A percentile compares a stretch with the other conserved stretches of the same genome.
phyloP scores from a whole-genome alignment of 2,113 vertebrate genomes.

The Sitta europaea region DNA sequence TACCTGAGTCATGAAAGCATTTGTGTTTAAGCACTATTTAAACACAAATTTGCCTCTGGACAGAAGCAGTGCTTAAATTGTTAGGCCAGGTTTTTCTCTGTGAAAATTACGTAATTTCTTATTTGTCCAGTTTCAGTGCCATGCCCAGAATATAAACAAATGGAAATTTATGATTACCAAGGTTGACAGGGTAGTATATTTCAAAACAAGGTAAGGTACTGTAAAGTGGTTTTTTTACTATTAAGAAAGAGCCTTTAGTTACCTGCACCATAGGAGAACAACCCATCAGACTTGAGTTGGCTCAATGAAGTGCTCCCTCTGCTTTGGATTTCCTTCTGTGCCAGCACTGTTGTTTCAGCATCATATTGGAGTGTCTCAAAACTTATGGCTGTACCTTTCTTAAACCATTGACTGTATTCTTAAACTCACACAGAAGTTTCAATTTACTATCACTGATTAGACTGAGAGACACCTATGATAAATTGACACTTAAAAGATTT shows the following conservation, averaged over 20 bases:
- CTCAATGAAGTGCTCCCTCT: neutral
- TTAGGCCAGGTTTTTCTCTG: neutral
- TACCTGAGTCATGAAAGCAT: neutral
- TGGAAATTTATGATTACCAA: neutral
- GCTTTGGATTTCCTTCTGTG: neutral
- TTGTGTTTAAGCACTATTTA: neutral
- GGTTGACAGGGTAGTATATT: neutral
- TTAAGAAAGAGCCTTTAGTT: neutral
- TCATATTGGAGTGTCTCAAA: neutral
- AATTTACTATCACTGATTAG: neutral
- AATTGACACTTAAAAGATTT: neutral
- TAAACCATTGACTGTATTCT: neutral
- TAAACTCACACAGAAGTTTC: neutral
- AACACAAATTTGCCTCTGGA: neutral
- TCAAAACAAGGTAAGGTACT: neutral
- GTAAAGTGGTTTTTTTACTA: neutral
- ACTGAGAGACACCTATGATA: neutral
- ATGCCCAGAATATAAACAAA: neutral
- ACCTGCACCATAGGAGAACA: neutral
- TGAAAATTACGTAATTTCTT: neutral
- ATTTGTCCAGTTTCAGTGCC: neutral
- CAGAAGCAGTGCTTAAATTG: neutral
- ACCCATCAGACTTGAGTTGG: neutral
- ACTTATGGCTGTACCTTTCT: neutral
- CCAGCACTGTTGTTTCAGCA: neutral